These are phyloP conservation scores for Patella vulgata DNA, from an alignment of 1,140 invertebrate genomes.

Conservation along the genomic window DNA sequence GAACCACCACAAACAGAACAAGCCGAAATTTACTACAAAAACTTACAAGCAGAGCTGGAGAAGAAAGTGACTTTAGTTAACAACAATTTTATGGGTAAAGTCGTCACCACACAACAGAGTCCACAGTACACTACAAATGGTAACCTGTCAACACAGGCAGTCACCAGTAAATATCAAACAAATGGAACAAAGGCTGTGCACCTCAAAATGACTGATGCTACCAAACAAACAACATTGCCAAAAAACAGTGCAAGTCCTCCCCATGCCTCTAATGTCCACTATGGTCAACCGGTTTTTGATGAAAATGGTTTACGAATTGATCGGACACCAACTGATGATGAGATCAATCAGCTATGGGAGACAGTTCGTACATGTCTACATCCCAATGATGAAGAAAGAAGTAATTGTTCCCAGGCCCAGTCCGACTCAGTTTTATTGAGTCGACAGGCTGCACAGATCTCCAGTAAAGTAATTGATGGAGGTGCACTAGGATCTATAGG, in stretches of 20 bases:
- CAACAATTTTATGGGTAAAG: too few relatives aligned
- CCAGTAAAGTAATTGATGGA: conserved; percentile 56
- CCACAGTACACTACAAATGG: conserved; percentile 18
- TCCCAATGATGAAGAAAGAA: conserved; percentile 22
- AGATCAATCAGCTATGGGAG: conserved; percentile 64
- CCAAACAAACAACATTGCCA: conserved; percentile 11
- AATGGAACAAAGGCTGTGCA: not conserved
- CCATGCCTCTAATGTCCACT: conserved; percentile 14
- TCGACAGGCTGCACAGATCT: conserved; percentile 42
- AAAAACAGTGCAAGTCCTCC: conserved; percentile 16
- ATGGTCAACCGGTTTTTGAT: conserved; percentile 42
- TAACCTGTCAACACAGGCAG: conserved; percentile 4
- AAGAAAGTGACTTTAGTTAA: too few relatives aligned
- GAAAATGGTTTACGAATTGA: conserved; percentile 57
- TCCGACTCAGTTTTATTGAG: conserved; percentile 12
- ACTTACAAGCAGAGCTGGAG: too few relatives aligned
- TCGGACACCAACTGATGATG: conserved; percentile 63
- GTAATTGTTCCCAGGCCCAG: not conserved
- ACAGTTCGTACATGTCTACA: conserved; percentile 59
- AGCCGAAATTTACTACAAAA: too few relatives aligned
- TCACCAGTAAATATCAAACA: conserved; percentile 3
- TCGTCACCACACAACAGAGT: conserved; percentile 15
- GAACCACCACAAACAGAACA: conserved; percentile 2
- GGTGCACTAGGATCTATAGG: conserved; percentile 33
- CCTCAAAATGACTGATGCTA: too few relatives aligned